Percentiles rank a stretch among this genome's conserved stretches.
Evolutionary conservation across 2,113 vertebrate genomes (phyloP).

Genomic region (Nannospalax galili): DNA sequence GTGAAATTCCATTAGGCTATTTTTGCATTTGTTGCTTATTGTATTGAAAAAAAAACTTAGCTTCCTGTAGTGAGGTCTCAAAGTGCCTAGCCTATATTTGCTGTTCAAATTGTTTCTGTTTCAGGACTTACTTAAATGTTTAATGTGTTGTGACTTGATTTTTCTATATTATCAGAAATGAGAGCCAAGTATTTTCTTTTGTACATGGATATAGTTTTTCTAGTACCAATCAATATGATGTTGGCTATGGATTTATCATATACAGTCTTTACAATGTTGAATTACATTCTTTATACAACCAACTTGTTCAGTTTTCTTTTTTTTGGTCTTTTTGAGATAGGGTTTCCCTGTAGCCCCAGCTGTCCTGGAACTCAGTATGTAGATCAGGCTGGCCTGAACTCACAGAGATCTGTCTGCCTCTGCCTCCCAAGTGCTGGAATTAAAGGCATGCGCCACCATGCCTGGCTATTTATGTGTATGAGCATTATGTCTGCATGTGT

Average conservation of each 20-base stretch:
- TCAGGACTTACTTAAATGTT: background rate
- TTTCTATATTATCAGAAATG: background rate
- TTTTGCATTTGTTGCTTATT: background rate
- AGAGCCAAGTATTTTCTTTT: background rate
- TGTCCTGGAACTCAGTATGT: too few relatives aligned
- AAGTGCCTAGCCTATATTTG: background rate
- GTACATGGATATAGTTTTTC: background rate
- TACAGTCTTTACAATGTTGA: background rate
- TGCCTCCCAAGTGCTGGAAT: too few relatives aligned
- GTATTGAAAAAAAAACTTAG: background rate
- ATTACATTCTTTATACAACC: background rate
- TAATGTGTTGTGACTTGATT: background rate
- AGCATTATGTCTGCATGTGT: too few relatives aligned
- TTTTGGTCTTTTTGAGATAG: too few relatives aligned
- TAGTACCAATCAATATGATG: background rate
- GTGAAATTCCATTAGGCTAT: background rate
- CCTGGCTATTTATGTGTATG: too few relatives aligned
- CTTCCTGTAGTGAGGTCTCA: background rate
- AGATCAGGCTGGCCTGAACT: too few relatives aligned
- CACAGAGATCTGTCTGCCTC: too few relatives aligned
- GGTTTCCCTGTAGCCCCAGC: too few relatives aligned
- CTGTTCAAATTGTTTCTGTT: background rate
- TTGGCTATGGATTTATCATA: background rate
- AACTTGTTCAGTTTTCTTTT: background rate
- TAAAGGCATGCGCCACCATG: too few relatives aligned